Evolutionary conservation across 2,888 invertebrate species (phyloP).

Genomic region (Bombyx huttoni): DNA sequence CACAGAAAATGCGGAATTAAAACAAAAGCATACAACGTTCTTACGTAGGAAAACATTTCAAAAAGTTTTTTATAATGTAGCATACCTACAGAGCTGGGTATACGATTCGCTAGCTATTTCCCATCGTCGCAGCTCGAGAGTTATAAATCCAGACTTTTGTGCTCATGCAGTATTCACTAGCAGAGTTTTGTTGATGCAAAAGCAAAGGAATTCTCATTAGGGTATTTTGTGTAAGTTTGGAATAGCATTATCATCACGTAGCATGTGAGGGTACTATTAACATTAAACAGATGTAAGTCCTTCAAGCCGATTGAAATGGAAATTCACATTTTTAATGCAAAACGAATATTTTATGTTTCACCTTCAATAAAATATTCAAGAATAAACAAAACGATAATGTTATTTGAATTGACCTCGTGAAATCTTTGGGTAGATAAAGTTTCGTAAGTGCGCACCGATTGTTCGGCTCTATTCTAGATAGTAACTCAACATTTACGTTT

Average conservation of each 20-base stretch:
- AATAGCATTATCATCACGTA: conserved; percentile 42
- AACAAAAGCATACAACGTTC: conserved; percentile 27
- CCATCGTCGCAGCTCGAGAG: conserved; percentile 29
- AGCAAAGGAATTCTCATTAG: conserved; percentile 57
- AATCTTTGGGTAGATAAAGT: not conserved
- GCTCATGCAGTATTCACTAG: conserved; percentile 51
- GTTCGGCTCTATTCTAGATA: not conserved
- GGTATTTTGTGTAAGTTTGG: conserved; percentile 49
- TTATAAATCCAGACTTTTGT: conserved; percentile 44
- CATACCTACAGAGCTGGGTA: conserved; percentile 18
- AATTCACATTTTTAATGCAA: conserved; percentile 9
- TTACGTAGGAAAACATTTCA: conserved; percentile 23
- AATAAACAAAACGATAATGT: conserved; percentile 5
- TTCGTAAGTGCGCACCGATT: not conserved
- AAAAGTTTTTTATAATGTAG: conserved; percentile 35
- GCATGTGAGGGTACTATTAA: conserved; percentile 36
- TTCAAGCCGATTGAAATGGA: conserved; percentile 21
- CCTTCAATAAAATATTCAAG: conserved; percentile 3
- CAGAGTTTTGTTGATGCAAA: conserved; percentile 41
- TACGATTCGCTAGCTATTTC: conserved; percentile 34
- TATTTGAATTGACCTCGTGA: conserved; percentile 1
- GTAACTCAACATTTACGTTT: not conserved
- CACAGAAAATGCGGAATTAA: conserved; percentile 28
- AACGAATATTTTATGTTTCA: conserved; percentile 6
- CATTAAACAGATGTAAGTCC: conserved; percentile 22